phyloP scores from a whole-genome alignment of 2,888 invertebrate species.

The Acleris sparsana region DNA sequence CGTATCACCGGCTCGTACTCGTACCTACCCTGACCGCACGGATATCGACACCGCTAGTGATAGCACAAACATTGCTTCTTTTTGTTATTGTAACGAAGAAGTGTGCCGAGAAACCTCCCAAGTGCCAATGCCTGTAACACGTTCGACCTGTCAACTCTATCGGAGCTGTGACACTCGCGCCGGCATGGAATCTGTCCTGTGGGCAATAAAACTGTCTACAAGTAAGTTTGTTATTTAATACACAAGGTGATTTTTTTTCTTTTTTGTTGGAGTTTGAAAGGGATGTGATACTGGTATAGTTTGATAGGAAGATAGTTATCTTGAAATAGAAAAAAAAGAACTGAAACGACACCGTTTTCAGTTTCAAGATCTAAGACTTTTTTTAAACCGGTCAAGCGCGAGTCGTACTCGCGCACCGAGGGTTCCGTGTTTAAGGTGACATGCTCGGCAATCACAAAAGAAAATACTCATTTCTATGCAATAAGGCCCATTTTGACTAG shows the following conservation, averaged over 20 bases:
- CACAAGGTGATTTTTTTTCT: slow-evolving; percentile 13
- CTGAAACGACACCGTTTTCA: too few relatives aligned
- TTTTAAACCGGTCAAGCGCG: too few relatives aligned
- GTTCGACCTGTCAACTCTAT: slow-evolving; percentile 35
- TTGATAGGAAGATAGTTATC: too few relatives aligned
- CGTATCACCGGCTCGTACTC: slow-evolving; percentile 8
- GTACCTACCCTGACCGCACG: background rate
- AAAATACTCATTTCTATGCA: too few relatives aligned
- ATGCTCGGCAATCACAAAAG: too few relatives aligned
- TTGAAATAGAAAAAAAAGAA: too few relatives aligned
- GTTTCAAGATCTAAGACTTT: too few relatives aligned
- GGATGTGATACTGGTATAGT: too few relatives aligned
- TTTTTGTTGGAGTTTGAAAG: background rate
- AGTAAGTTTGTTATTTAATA: slow-evolving; percentile 31
- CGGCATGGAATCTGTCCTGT: slow-evolving; percentile 30
- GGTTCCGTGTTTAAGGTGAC: too few relatives aligned
- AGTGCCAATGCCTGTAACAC: slow-evolving; percentile 31
- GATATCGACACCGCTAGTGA: slow-evolving; percentile 1
- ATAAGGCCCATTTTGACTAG: too few relatives aligned
- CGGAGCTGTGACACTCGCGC: slow-evolving; percentile 19
- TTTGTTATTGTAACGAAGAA: slow-evolving; percentile 17
- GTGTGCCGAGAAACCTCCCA: slow-evolving; percentile 20
- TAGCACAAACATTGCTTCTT: slow-evolving; percentile 1
- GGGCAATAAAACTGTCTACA: slow-evolving; percentile 36
- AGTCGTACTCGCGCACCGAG: too few relatives aligned